Evolutionary conservation across 2,797 vertebrate genomes (phyloP).

Genomic region (Gobionotothen gibberifrons): DNA sequence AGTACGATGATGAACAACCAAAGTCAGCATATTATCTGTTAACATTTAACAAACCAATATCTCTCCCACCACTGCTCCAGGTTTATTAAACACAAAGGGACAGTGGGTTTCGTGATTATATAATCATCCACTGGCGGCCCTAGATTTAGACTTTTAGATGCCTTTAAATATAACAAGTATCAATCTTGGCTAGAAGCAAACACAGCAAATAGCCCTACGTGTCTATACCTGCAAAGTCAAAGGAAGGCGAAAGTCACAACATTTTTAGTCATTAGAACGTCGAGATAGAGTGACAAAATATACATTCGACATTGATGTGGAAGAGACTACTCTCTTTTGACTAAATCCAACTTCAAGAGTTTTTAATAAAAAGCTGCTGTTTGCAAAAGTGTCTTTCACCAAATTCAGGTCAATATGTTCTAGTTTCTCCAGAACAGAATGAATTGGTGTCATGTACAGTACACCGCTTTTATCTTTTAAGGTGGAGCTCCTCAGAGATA

Average conservation of each 20-base stretch:
- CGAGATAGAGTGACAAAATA: not conserved
- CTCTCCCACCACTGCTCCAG: too few relatives aligned
- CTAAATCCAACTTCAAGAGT: not conserved
- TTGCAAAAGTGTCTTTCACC: not conserved
- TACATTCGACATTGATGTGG: not conserved
- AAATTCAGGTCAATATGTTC: not conserved
- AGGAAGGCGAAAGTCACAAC: not conserved
- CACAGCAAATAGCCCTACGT: not conserved
- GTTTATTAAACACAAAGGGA: not conserved
- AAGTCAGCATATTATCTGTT: not conserved
- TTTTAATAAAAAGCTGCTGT: not conserved
- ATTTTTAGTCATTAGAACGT: too few relatives aligned
- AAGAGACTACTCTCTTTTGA: not conserved
- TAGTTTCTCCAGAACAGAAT: not conserved
- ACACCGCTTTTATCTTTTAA: slow-evolving; percentile 1
- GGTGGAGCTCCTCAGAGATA: slow-evolving; percentile 5
- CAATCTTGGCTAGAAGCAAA: not conserved
- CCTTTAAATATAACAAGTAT: not conserved
- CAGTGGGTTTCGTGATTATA: not conserved
- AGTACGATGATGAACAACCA: not conserved
- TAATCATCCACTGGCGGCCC: not conserved
- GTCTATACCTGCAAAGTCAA: not conserved
- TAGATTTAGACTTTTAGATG: not conserved
- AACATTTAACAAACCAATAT: not conserved
- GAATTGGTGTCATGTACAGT: not conserved